phyloP scores from a whole-genome alignment of 2,113 vertebrate genomes.

The Ovis canadensis region DNA sequence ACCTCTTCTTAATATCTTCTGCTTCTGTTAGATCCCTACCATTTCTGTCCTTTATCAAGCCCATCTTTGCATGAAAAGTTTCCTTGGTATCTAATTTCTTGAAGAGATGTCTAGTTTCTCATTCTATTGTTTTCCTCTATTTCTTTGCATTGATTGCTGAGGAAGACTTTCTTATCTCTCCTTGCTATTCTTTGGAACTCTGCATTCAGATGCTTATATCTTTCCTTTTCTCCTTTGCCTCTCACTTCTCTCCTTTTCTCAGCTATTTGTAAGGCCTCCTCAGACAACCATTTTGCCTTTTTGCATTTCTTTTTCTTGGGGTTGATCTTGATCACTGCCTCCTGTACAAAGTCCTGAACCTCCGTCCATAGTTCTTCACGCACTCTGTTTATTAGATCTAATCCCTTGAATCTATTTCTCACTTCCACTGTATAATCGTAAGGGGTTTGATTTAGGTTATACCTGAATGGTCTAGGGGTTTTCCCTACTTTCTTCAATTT shows the following conservation, averaged over 20 bases:
- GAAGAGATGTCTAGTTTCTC: too few species aligned
- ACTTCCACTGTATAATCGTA: background rate
- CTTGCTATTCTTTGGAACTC: too few species aligned
- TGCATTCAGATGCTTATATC: too few species aligned
- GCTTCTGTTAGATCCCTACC: too few species aligned
- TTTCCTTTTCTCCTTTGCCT: background rate
- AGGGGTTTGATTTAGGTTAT: background rate
- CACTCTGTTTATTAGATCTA: background rate
- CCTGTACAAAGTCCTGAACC: background rate
- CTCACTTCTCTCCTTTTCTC: background rate
- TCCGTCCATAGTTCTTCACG: background rate
- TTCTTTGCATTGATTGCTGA: too few species aligned
- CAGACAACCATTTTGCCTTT: background rate
- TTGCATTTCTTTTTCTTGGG: background rate
- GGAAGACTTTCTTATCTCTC: too few species aligned
- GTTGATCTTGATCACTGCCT: background rate
- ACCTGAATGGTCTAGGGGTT: background rate
- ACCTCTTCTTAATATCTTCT: too few species aligned
- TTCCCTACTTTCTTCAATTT: background rate
- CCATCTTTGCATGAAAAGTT: too few species aligned
- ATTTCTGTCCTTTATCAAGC: too few species aligned
- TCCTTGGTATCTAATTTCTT: too few species aligned
- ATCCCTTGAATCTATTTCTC: background rate
- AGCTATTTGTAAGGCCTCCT: background rate
- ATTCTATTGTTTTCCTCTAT: too few species aligned